Conservation (phyloP, 2,888 invertebrate species). For the Lamellibrachia satsuma region DNA sequence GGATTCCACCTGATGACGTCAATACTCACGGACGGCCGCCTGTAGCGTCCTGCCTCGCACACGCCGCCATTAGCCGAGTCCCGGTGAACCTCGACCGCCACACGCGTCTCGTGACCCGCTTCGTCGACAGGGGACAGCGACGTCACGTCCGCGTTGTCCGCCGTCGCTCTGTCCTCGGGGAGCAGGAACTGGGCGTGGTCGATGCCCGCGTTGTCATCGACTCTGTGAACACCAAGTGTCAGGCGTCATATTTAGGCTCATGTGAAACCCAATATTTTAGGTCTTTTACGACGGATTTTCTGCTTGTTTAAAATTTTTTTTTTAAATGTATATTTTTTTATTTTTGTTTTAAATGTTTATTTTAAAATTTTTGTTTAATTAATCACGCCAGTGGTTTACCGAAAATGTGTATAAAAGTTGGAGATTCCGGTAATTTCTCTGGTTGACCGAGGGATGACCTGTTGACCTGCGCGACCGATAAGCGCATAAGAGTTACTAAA, state of each 20-base stretch:
- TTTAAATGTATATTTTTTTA: no score
- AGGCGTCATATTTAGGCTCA: not conserved
- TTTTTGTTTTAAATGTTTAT: no score
- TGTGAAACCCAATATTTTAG: no score
- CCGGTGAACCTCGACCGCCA: conserved; percentile 21
- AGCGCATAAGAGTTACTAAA: no score
- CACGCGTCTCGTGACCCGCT: not conserved
- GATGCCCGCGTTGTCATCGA: not conserved
- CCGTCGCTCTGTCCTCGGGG: conserved; percentile 20
- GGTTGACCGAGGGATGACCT: no score
- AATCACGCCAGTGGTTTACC: no score
- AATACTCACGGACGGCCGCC: not conserved
- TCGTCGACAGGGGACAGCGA: not conserved
- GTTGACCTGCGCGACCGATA: no score
- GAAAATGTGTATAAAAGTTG: no score
- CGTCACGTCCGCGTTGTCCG: conserved; percentile 20
- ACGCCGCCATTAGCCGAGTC: conserved; percentile 57
- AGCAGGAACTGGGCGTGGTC: conserved; percentile 24
- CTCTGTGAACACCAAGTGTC: not conserved
- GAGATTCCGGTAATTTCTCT: no score
- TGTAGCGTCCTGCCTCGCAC: conserved; percentile 42
- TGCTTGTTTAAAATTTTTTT: not conserved
- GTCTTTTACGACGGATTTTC: no score
- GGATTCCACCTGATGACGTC: not conserved
- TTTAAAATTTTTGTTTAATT: no score